phyloP scores from a whole-genome alignment of 2,888 invertebrate genomes.

The Drosophila diplacantha region DNA sequence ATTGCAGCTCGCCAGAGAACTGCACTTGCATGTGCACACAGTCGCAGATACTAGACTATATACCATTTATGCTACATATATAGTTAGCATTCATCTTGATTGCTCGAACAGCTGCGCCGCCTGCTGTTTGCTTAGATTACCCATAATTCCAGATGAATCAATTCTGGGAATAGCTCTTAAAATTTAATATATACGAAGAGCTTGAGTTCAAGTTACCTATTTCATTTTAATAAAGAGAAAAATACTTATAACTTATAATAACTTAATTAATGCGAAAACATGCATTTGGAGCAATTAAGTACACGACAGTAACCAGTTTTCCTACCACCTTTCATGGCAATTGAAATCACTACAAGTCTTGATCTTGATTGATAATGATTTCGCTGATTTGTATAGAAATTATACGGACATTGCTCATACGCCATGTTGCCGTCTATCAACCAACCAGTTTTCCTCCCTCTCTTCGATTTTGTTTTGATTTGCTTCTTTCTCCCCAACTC shows the following conservation, averaged over 20 bases:
- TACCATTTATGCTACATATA: constrained; percentile 27
- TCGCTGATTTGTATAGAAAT: constrained; percentile 1
- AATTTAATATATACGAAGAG: background rate
- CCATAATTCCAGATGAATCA: constrained; percentile 34
- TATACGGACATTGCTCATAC: constrained; percentile 23
- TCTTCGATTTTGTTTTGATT: constrained; percentile 38
- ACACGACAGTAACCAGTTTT: constrained; percentile 1
- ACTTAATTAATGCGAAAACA: background rate
- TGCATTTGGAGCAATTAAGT: background rate
- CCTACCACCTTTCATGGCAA: background rate
- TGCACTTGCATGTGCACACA: constrained; percentile 51
- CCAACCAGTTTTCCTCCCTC: constrained; percentile 11
- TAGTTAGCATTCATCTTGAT: constrained; percentile 61
- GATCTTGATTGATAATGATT: constrained; percentile 9
- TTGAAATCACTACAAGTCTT: constrained; percentile 4
- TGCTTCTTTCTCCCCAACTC: constrained; percentile 23
- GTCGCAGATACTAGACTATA: constrained; percentile 23
- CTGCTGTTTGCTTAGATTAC: constrained; percentile 43
- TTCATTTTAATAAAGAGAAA: background rate
- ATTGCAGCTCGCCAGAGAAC: constrained; percentile 53
- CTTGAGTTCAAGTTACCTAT: background rate
- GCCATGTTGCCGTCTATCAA: constrained; percentile 18
- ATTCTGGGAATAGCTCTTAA: constrained; percentile 15
- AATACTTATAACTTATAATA: no score
- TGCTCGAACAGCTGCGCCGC: constrained; percentile 57